Base-by-base conservation (phyloP, 2,888 invertebrate genomes). In the Sarcophaga caerulescens region DNA sequence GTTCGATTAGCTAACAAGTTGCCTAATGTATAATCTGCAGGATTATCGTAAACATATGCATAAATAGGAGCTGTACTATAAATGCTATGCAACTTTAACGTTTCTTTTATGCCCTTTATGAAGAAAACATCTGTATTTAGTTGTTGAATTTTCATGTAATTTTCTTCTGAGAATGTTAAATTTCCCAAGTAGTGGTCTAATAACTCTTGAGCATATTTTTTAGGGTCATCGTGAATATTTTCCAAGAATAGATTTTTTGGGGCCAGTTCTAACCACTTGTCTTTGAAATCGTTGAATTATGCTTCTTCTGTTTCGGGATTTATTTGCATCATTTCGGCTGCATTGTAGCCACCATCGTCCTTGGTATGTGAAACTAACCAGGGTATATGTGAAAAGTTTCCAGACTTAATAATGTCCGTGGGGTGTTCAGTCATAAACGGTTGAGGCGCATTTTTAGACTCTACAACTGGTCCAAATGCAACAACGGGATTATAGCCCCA, bases 261-360 rank as follows among this genome's bases (percentile, higher is more conserved):
- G 0, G 87, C 87, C 25, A 87, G 23, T 52, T 94, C 92, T 10
- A 94, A 93, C 95, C 95, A 96, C 69, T 94, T 93, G 0, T 93
- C 90, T 78, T 95, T 94, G 2, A 89, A 75, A 0, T 81, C 81
- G 10, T 85, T 59, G 4, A 95, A 91, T 5, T 93, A 88, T 4
- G 92, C 91, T 0, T 94, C 92, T 21, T 85, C 88, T 11, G 88
- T 87, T 52, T 81, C 6, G 14, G 75, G 45, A 71, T 89, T 87
- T 10, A 94, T 93, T 25, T 89, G 88, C 59, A 93, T 88, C 57
- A 94, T 93, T 81, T 93, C 94, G 90, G 88, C 65, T 66, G 94
- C 95, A 12, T 96, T 96, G 89, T 95, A 96, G 21, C 96, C 93
- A 84, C 96, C 96, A 91, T 97, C 97, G 77, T 96, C 95, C 44